A percentile compares a stretch with the other conserved stretches of the same genome.
Evolutionary conservation across 2,797 vertebrate species (phyloP).

Genomic region (Serranus cabrilla): DNA sequence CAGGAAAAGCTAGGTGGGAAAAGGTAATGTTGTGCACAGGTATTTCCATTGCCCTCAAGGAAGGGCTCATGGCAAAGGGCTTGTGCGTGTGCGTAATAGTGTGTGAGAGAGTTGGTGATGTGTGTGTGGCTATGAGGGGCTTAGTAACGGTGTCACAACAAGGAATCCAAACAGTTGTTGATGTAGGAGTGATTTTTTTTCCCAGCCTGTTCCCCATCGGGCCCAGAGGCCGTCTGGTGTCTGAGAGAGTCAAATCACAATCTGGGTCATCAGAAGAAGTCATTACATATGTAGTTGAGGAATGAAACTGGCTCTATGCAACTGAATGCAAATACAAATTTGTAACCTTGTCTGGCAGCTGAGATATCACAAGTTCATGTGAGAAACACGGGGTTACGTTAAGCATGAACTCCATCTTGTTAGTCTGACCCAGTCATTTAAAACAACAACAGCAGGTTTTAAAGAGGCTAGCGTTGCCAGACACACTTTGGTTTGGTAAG

Average conservation of each 20-base stretch:
- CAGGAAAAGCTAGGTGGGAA: conserved; percentile 58
- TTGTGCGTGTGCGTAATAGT: conserved; percentile 17
- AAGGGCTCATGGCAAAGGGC: conserved; percentile 73
- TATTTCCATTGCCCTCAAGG: conserved; percentile 74
- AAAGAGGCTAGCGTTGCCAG: too few species aligned
- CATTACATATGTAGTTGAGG: not conserved
- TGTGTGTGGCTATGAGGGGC: conserved; percentile 31
- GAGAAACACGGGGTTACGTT: too few species aligned
- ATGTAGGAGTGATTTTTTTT: conserved; percentile 61
- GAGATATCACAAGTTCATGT: too few species aligned
- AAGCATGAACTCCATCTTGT: too few species aligned
- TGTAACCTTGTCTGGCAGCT: too few species aligned
- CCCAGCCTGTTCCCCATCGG: conserved; percentile 8
- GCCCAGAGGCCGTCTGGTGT: conserved; percentile 65
- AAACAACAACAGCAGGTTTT: too few species aligned
- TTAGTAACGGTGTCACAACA: conserved; percentile 80
- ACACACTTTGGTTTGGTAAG: too few species aligned
- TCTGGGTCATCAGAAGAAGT: not conserved
- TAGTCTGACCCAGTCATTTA: too few species aligned
- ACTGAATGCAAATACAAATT: not conserved
- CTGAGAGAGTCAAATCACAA: conserved; percentile 56
- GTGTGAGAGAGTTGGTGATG: conserved; percentile 10
- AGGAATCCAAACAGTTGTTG: conserved; percentile 76
- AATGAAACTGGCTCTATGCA: not conserved
- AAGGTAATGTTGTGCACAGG: conserved; percentile 76